Evolutionary conservation across 2,797 vertebrate genomes (phyloP), one percentile per base, ranked within the genome.

Genomic region (Sphenopsis melanotis): DNA sequence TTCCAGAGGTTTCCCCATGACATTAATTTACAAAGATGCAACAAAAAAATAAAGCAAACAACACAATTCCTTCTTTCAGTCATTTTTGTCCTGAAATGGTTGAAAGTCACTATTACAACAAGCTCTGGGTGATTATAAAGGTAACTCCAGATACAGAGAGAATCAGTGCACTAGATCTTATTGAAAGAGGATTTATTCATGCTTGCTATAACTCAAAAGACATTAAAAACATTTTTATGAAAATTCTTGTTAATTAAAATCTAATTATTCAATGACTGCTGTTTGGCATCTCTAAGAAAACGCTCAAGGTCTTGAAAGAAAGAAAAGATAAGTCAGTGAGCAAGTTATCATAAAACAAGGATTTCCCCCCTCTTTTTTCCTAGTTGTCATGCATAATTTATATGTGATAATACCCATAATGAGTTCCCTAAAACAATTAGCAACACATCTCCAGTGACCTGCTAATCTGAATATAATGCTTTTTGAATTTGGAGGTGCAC

Each of bases 351-450:
- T 34, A 92, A 92, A 96, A 92, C 36, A 72, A 87, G 49, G 34
- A 83, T 92, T 91, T 2, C 1, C 14, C 26, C 15, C 15, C 17
- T 64, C 29, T 81, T 89, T 92, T 88, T 92, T 65, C 47, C 60
- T 74, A 75, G 68, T 95, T 91, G 88, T 24, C 42, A 55, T 75
- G 95, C 75, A 87, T 93, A 96, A 95, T 96, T 97, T 93, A 91
- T 86, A 91, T 46, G 79, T 78, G 78, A 87, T 81, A 95, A 93
- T 61, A 89, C 32, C 23, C 93, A 89, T 90, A 96, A 97, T 84
- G 86, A 93, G 87, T 87, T 94, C 80, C 89, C 90, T 93, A 92
- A 95, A 96, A 96, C 91, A 95, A 95, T 94, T 82, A 94, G 90
- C 47, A 84, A 90, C 0, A 1, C 71, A 90, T 96, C 88, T 84